Evolutionary conservation across 1,140 invertebrate species (phyloP), one percentile per base, ranked within the genome.

Genomic region (Lasioglossum albipes): DNA sequence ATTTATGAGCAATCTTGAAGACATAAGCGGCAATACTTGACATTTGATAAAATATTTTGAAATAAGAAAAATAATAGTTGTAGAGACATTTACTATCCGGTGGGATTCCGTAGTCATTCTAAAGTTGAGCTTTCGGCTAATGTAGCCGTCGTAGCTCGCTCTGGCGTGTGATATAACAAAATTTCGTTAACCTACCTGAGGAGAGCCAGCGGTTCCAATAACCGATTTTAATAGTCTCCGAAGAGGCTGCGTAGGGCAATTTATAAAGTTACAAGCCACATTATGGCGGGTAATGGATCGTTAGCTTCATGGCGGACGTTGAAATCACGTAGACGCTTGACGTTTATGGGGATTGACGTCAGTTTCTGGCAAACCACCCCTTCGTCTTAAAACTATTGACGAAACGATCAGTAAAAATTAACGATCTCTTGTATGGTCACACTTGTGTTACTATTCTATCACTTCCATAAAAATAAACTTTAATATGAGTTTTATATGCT

Each of bases 211-310:
- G 72, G 54, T 68, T 80, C 73, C 73, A 75, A 75, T 80, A 80
- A 64, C 65, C 54, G 73, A 80, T 75, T 80, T 75, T 80, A 80
- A 75, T 75, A 45, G 62, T 75, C 65, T 54, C 45, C 73, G 73
- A 64, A 62, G 65, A 72, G 54, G 49, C 57, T 69, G 72, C 73
- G 72, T 80, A 64, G 41, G 66, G 72, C 72, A 75, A 80, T 75
- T 80, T 80, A 80, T 80, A 80, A 68, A 75, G 72, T 80, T 80
- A 54, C 64, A 62, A 27, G 65, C 20, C 49, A 69, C 73, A 54
- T 80, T 80, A 68, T 62, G 16, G 41, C 41, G 7, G 54, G 64
- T 80, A 80, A 80, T 80, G 54, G 72, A 41, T 80, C 79, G 73
- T 80, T 75, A 75, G 42, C 41, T n/a, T 68, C 72, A 62, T 7